Evolutionary conservation across 2,797 vertebrate species (phyloP), one percentile per base, ranked within the genome.

Genomic region (Alfaro cultratus): DNA sequence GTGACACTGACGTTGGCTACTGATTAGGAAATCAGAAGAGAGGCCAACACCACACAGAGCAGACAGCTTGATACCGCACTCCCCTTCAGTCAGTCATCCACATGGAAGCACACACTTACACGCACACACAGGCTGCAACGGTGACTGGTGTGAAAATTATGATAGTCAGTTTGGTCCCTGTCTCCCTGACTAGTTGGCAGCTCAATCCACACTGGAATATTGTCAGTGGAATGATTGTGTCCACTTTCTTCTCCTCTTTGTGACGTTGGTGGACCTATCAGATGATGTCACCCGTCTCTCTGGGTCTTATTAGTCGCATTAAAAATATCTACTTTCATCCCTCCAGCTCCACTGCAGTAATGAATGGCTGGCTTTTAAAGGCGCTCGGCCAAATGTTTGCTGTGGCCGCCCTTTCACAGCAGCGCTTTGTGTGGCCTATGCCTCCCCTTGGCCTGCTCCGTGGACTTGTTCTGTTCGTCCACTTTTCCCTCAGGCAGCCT

Each of bases 301-400:
- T 0, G 46, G 88, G 87, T 80, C 89, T 85, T 89, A 92, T 91
- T 91, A 91, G 81, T 53, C 67, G 70, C 81, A 89, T 92, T 91
- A 80, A 89, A 71, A 80, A 75, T 77, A 73, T 87, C 75, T 23
- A 9, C 78, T 77, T 15, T 75, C 62, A 34, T 76, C 76, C 72
- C 51, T 71, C 39, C 29, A 15, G 83, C 83, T 77, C 75, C 51
- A 2, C 79, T 62, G 83, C 57, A 62, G 57, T 62, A 62, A 62
- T 34, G 29, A 90, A 77, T 83, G 64, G 23, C 0, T 70, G 80
- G 67, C 79, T 81, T 90, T 91, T 83, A 85, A 85, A 77, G 84
- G 85, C 77, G 73, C 75, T 73, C 73, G 76, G 85, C 79, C 85
- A 87, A 86, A 85, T 90, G 85, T 85, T 84, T 86, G 72, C 75